Percentiles rank a stretch among this genome's conserved stretches.
Evolutionary conservation across 2,113 vertebrate species (phyloP).

Genomic region (Prietella phreatophila): DNA sequence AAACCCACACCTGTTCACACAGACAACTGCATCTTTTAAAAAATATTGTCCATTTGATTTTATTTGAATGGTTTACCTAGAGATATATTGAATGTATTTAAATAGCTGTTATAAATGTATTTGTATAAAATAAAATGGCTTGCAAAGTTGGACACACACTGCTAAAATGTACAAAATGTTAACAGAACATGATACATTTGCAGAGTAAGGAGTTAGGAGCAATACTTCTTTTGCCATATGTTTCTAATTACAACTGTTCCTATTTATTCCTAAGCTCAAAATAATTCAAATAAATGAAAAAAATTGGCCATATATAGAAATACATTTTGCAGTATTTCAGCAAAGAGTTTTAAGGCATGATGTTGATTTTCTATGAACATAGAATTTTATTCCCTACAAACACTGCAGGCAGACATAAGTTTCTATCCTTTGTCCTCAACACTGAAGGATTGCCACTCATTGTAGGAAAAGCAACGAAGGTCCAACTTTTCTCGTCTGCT

Average conservation of each 20-base stretch:
- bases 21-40: background rate
- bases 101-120: background rate
- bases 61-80: background rate
- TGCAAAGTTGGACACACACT: background rate
- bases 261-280: constrained; percentile 38
- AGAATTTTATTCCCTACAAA: constrained; percentile 33
- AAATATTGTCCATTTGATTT: background rate
- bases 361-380: constrained; percentile 34
- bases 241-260: background rate
- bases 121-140: background rate
- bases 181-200: background rate
- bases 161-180: background rate
- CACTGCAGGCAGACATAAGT: constrained; percentile 33
- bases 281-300: constrained; percentile 6
- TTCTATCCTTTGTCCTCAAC: constrained; percentile 52
- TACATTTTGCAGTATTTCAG: constrained; percentile 5
- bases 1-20: background rate
- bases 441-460: constrained; percentile 57
- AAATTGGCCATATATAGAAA: background rate
- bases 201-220: background rate
- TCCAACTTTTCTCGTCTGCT: constrained; percentile 58
- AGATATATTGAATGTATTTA: background rate
- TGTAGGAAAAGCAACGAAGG: constrained; percentile 49
- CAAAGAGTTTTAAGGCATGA: constrained; percentile 38
- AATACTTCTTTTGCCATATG: background rate